Evolutionary conservation across 2,888 invertebrate species (phyloP).

Genomic region (Phortica magna): DNA sequence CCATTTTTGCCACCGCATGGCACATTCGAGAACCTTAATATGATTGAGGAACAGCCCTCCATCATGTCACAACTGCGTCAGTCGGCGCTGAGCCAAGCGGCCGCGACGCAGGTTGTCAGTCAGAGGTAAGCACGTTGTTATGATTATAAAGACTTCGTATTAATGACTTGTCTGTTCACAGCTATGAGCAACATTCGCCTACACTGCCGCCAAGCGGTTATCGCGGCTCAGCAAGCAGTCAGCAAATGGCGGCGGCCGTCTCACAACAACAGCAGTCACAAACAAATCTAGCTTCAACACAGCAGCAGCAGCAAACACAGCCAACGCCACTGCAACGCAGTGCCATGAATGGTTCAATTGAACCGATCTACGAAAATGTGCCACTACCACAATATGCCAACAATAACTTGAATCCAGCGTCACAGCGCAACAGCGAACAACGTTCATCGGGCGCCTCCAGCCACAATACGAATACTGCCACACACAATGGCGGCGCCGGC

Average conservation of each 20-base stretch:
- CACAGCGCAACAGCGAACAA: constrained; percentile 55
- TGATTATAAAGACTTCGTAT: neutral
- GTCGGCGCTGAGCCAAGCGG: constrained; percentile 70
- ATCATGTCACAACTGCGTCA: constrained; percentile 73
- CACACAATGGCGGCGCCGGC: neutral
- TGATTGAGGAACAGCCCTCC: constrained; percentile 78
- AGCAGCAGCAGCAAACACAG: constrained; percentile 63
- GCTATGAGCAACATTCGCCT: constrained; percentile 63
- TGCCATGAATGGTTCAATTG: constrained; percentile 80
- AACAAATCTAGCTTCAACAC: constrained; percentile 10
- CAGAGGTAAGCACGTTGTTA: constrained; percentile 54
- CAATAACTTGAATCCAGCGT: constrained; percentile 34
- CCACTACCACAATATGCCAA: constrained; percentile 80
- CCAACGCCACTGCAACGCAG: constrained; percentile 76
- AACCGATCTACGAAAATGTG: constrained; percentile 91
- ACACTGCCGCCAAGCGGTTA: constrained; percentile 79
- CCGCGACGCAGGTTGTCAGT: constrained; percentile 51
- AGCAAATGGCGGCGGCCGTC: constrained; percentile 56
- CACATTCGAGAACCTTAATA: constrained; percentile 86
- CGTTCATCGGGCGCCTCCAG: constrained; percentile 51
- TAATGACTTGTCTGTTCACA: constrained; percentile 32
- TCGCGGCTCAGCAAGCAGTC: constrained; percentile 78
- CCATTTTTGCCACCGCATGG: constrained; percentile 81
- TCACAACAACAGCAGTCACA: constrained; percentile 41
- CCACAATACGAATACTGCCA: neutral